Conservation (phyloP, 2,888 invertebrate genomes). For the Sthenelais limicola region DNA sequence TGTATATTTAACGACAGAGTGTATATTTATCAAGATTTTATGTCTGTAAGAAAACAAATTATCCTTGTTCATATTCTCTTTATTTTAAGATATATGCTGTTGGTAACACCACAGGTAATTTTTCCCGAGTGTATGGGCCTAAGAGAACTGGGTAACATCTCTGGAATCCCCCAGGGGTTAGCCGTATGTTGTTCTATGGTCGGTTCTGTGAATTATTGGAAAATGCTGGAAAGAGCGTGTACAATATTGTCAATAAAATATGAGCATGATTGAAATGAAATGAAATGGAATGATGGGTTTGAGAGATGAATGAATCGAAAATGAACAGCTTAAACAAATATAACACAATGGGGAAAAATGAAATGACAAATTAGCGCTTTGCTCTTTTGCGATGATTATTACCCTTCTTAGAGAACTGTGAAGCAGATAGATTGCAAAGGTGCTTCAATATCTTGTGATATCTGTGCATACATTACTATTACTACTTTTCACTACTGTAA, state of each 20-base stretch:
- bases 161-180: too few relatives aligned
- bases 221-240: too few relatives aligned
- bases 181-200: too few relatives aligned
- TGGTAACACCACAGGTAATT: too few relatives aligned
- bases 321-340: not conserved
- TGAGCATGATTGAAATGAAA: too few relatives aligned
- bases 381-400: conserved; percentile 27
- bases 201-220: too few relatives aligned
- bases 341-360: not conserved
- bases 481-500: conserved; percentile 36
- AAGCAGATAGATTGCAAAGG: conserved; percentile 29
- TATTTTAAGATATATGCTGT: too few relatives aligned
- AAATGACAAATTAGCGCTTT: not conserved
- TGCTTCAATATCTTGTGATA: conserved; percentile 39
- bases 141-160: too few relatives aligned
- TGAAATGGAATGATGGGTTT: too few relatives aligned
- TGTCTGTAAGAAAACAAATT: conserved; percentile 37
- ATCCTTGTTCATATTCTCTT: conserved; percentile 35
- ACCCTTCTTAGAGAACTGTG: conserved; percentile 11
- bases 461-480: conserved; percentile 28
- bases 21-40: conserved; percentile 40
- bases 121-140: too few relatives aligned
- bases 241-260: too few relatives aligned
- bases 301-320: too few relatives aligned
- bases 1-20: conserved; percentile 39